Evolutionary conservation across 1,140 invertebrate genomes (phyloP).

Genomic region (Drosophila subpulchrella): DNA sequence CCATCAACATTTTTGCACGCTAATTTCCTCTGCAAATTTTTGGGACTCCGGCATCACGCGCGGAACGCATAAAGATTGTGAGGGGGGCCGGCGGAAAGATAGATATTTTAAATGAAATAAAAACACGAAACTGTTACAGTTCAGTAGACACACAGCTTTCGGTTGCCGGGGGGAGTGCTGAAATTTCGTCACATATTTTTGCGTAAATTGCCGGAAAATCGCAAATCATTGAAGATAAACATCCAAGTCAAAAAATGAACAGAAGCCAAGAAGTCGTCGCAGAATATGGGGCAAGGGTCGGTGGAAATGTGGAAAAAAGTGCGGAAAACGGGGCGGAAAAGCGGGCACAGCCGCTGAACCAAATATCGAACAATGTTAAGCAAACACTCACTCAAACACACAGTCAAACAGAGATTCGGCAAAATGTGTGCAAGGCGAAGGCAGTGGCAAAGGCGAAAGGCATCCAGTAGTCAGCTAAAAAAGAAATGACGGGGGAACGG

Average conservation of each 20-base stretch:
- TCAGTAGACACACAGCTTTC: slow-evolving; percentile 42
- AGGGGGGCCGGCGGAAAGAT: slow-evolving; percentile 20
- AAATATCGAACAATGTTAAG: slow-evolving; percentile 82
- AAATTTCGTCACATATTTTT: slow-evolving; percentile 84
- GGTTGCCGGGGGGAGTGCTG: slow-evolving; percentile 7
- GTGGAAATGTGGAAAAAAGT: slow-evolving; percentile 10
- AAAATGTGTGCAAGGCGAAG: slow-evolving; percentile 57
- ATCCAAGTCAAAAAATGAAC: slow-evolving; percentile 80
- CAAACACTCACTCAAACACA: slow-evolving; percentile 65
- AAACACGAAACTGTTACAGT: slow-evolving; percentile 69
- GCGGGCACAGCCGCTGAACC: slow-evolving; percentile 47
- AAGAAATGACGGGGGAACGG: slow-evolving; percentile 18
- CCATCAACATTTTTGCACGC: slow-evolving; percentile 81
- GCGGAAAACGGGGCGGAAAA: not conserved
- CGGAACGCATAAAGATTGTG: slow-evolving; percentile 66
- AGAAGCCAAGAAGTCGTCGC: slow-evolving; percentile 49
- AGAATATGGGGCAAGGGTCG: not conserved
- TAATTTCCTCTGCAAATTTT: slow-evolving; percentile 77
- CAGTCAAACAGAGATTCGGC: slow-evolving; percentile 53
- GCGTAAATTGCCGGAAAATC: slow-evolving; percentile 83
- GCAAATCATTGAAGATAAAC: slow-evolving; percentile 82
- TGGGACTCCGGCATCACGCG: slow-evolving; percentile 74
- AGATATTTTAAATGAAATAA: slow-evolving; percentile 73
- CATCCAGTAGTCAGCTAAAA: slow-evolving; percentile 26
- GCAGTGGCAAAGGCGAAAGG: slow-evolving; percentile 39